Percentiles rank a stretch among this genome's conserved stretches.
phyloP scores from a whole-genome alignment of 2,888 invertebrate genomes.

The Lithophane socia region DNA sequence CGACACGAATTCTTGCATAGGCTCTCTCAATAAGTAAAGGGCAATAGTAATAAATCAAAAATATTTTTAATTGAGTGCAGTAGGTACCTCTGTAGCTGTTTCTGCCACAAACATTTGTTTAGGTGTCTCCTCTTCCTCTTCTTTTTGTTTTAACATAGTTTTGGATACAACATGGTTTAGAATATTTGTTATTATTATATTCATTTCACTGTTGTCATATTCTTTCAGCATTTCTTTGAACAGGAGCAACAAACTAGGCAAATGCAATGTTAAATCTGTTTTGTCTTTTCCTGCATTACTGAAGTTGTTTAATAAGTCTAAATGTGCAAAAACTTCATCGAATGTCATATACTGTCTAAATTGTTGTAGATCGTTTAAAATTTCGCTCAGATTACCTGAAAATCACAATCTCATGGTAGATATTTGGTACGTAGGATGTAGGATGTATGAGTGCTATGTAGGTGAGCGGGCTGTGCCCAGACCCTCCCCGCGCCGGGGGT shows the following conservation, averaged over 20 bases:
- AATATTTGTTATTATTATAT: conserved; percentile 80
- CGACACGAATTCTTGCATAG: too few species aligned
- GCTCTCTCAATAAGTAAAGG: neutral
- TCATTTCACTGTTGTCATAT: conserved; percentile 83
- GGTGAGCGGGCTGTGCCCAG: too few species aligned
- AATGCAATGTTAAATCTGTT: conserved; percentile 71
- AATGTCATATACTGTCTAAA: conserved; percentile 81
- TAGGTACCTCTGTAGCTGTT: conserved; percentile 78
- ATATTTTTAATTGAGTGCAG: neutral
- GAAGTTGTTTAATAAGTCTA: conserved; percentile 78
- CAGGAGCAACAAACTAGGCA: conserved; percentile 75
- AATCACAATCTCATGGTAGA: conserved; percentile 59
- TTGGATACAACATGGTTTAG: conserved; percentile 79
- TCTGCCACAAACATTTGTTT: conserved; percentile 70
- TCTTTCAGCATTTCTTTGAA: conserved; percentile 80
- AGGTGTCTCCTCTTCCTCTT: conserved; percentile 53
- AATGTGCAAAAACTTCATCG: conserved; percentile 79
- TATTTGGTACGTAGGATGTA: conserved; percentile 6
- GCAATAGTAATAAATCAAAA: neutral
- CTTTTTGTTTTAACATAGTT: conserved; percentile 66
- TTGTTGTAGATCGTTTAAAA: conserved; percentile 73
- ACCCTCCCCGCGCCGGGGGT: too few species aligned
- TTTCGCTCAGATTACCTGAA: conserved; percentile 79
- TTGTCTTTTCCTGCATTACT: conserved; percentile 74
- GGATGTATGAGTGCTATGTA: too few species aligned